Conservation (phyloP, 2,113 vertebrate genomes). For the Fulica atra region DNA sequence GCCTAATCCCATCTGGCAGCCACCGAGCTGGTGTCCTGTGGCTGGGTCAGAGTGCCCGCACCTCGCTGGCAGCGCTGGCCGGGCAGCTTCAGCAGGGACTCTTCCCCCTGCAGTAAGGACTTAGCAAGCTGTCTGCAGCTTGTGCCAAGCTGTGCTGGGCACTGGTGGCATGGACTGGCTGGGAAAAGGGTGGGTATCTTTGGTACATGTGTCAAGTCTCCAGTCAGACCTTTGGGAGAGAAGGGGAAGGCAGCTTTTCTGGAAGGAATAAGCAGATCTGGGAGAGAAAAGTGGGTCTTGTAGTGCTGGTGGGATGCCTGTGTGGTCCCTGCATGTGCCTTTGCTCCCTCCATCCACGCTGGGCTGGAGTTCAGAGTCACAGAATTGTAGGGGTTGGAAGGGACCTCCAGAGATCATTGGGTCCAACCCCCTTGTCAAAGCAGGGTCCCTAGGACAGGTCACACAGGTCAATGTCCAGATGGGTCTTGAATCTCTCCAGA, state of each 20-base stretch:
- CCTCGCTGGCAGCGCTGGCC: background rate
- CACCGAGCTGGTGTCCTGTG: background rate
- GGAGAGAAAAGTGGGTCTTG: background rate
- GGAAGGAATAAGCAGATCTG: background rate
- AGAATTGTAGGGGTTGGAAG: too few relatives aligned
- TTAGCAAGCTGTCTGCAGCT: background rate
- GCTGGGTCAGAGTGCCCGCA: background rate
- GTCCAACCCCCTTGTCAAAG: too few relatives aligned
- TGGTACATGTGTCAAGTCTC: background rate
- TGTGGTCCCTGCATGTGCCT: background rate
- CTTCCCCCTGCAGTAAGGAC: background rate
- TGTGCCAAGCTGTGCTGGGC: background rate
- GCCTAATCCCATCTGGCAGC: constrained; percentile 9
- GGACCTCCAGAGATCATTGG: too few relatives aligned
- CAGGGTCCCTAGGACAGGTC: too few relatives aligned
- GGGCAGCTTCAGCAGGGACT: background rate
- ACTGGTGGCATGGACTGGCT: too few relatives aligned
- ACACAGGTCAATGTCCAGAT: too few relatives aligned
- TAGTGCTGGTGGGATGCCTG: background rate
- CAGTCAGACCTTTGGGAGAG: background rate
- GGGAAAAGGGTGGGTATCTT: background rate
- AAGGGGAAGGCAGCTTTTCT: background rate
- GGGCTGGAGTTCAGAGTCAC: background rate
- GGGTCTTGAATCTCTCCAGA: too few relatives aligned
- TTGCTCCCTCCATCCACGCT: background rate